phyloP scores from a whole-genome alignment of 2,888 invertebrate species.

The Eupithecia pulchellata region DNA sequence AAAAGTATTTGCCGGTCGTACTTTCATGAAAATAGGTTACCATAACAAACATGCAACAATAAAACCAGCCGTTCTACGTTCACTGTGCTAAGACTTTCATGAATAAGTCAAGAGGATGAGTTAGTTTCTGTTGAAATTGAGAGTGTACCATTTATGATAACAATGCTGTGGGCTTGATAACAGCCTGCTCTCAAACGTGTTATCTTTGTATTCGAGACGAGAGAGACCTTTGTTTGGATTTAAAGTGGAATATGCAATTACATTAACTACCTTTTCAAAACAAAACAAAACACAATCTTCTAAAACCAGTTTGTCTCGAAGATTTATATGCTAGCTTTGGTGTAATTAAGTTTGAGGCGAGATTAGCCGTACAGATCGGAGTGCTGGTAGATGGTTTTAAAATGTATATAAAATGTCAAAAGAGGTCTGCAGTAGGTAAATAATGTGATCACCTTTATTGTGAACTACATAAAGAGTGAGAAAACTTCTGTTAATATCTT shows the following conservation, averaged over 20 bases:
- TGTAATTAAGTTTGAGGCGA: background rate
- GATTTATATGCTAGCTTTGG: background rate
- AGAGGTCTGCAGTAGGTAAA: too few relatives aligned
- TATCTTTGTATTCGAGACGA: slow-evolving; percentile 2
- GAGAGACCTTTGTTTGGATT: background rate
- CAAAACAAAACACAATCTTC: background rate
- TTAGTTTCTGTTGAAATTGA: slow-evolving; percentile 51
- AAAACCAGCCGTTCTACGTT: slow-evolving; percentile 2
- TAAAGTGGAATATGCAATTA: background rate
- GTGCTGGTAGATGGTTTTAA: too few relatives aligned
- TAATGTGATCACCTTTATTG: too few relatives aligned
- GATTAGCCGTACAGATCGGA: background rate
- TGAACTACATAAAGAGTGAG: too few relatives aligned
- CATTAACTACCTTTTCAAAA: background rate
- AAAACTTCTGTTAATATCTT: too few relatives aligned
- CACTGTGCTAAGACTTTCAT: slow-evolving; percentile 45
- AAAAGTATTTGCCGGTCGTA: too few relatives aligned
- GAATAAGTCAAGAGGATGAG: slow-evolving; percentile 53
- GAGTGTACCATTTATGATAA: slow-evolving; percentile 45
- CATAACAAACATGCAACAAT: background rate
- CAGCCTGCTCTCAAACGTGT: background rate
- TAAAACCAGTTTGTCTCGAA: background rate
- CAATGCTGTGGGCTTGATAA: slow-evolving; percentile 17
- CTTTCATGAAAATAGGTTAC: background rate
- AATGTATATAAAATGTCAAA: too few relatives aligned